These are phyloP conservation scores for Lordiphosa clarofinis DNA, from an alignment of 1,140 invertebrate genomes.

Conservation along the genomic window DNA sequence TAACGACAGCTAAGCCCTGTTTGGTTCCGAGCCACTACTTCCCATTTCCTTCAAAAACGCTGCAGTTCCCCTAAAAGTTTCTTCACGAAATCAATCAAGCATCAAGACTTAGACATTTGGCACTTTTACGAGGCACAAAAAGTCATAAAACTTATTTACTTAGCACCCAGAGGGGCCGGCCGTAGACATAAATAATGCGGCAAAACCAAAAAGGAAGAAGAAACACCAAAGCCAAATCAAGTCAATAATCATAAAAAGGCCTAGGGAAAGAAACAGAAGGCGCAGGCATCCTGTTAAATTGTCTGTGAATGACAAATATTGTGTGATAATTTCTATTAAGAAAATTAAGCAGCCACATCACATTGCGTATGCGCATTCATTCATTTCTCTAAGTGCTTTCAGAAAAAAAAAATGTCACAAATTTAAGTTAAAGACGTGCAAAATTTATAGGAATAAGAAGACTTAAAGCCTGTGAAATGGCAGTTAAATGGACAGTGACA, in stretches of 20 bases:
- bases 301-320: slow-evolving; percentile 77
- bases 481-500: slow-evolving; percentile 70
- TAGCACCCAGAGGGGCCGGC: slow-evolving; percentile 46
- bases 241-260: slow-evolving; percentile 73
- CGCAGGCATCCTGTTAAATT: slow-evolving; percentile 59
- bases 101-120: slow-evolving; percentile 46
- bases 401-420: background rate
- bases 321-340: slow-evolving; percentile 75
- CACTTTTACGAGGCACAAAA: slow-evolving; percentile 63
- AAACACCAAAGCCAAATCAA: slow-evolving; percentile 38
- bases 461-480: slow-evolving; percentile 37
- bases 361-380: slow-evolving; percentile 70
- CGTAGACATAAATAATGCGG: slow-evolving; percentile 49
- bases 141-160: slow-evolving; percentile 77
- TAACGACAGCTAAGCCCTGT: too few relatives aligned
- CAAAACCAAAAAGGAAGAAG: slow-evolving; percentile 21
- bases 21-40: too few relatives aligned
- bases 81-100: slow-evolving; percentile 65
- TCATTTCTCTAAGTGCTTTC: slow-evolving; percentile 69
- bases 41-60: slow-evolving; percentile 10
- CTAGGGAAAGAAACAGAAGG: slow-evolving; percentile 1
- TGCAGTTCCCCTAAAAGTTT: slow-evolving; percentile 24
- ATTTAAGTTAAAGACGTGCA: slow-evolving; percentile 26
- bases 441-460: slow-evolving; percentile 42
- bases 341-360: slow-evolving; percentile 60